Evolutionary conservation across 2,888 invertebrate species (phyloP), one percentile per base, ranked within the genome.

Genomic region (Heliconius erato): DNA sequence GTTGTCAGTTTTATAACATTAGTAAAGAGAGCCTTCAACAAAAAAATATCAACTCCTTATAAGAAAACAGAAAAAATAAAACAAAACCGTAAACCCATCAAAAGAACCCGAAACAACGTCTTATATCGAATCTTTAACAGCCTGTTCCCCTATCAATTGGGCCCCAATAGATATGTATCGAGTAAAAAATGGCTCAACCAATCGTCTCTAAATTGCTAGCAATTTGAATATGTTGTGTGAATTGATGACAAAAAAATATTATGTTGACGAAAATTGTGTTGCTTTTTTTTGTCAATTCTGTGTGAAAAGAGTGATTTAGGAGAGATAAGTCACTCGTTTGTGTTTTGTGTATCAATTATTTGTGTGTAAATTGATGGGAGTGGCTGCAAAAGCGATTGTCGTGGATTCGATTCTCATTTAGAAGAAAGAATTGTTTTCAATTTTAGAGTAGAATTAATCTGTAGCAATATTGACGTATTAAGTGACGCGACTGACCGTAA

Each of bases 111-210:
- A 74, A 74, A 65, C 35, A 63, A 35, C 54, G 14, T 74, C 59
- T 59, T 32, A 74, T 74, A 74, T 54, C 54, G 23, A 59, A 74
- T 74, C 74, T 59, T 74, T 59, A 74, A 74, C 74, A 74, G 23
- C 63, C 49, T 80, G 23, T 65, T 81, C 84, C 85, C 85, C 86
- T 35, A 49, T 84, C 87, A 84, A 87, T 88, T 84, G 87, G 86
- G 85, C 84, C 85, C 85, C 86, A 86, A 88, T 89, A 91, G 91
- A 91, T 91, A 90, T 89, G 90, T 91, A 91, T 91, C 90, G 86
- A 88, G 86, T 85, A 87, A 89, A 89, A 88, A 90, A 88, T 85
- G 79, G 82, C 84, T 68, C 40, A 79, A 82, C 72, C 85, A 81
- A 86, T 85, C 83, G 81, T 84, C 85, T 72, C 86, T 79, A 84